Base-by-base conservation (phyloP, 35 echinoderm and acorn worm species). In the Ophiothrix spiculata region DNA sequence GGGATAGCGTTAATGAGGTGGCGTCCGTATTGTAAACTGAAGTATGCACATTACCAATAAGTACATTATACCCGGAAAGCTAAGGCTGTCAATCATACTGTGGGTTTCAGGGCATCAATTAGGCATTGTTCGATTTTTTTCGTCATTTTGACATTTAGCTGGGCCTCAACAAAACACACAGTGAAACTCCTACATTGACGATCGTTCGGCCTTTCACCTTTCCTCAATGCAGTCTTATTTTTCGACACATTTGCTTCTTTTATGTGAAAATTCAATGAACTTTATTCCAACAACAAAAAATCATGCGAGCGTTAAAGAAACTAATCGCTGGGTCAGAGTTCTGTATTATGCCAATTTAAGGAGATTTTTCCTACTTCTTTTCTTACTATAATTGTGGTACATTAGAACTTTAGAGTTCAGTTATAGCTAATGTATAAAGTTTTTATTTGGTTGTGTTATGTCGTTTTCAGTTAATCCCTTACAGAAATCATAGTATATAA, bases 51-150 rank as follows among this genome's bases (percentile, higher is more conserved):
- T 69, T 69, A 69, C 60, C 60, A 15, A 69, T 69, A 69, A 69
- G 60, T n/a, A 69, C 60, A 69, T 69, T 69, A 69, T 69, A 69
- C 60, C 60, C 60, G 60, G 60, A 69, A 69, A 69, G 25, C 60
- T 28, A 4, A 2, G 29, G 16, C 17, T 25, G 60, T 69, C 60
- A 69, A 69, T 69, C 60, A 69, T 69, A n/a, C 29, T 69, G 60
- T 69, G 60, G 60, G 60, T 69, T 69, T 69, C 29, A 25, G 60
- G 60, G 60, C 60, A 69, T 69, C 60, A 69, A 69, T 69, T 69
- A 69, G 60, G 29, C 60, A 69, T 69, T 69, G 60, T 69, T 69
- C 60, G 60, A 15, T 6, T 69, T 69, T 69, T 69, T n/a, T n/a
- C n/a, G n/a, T n/a, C n/a, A 69, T 11, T 54, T 54, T 69, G 60